Evolutionary conservation across 2,797 vertebrate genomes (phyloP), one percentile per base, ranked within the genome.

Genomic region (Bovichtus variegatus): DNA sequence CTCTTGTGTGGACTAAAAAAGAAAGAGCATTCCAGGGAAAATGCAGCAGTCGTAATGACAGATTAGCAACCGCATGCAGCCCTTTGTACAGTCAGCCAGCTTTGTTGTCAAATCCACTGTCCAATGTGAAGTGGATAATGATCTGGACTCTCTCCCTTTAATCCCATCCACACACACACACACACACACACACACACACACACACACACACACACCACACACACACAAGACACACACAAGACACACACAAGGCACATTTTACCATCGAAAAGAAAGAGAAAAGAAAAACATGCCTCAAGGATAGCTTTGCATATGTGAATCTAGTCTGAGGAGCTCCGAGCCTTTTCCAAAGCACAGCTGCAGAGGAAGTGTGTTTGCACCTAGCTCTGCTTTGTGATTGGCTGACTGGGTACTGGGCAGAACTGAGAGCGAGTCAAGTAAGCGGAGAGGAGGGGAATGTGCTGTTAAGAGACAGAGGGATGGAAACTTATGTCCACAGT

Each of bases 321-420:
- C 47, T 61, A 69, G 76, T 76, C 83, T 80, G 25, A 61, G 31
- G 71, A 78, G 78, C 84, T 78, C 53, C 25, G 69, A 57, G 70
- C 76, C 27, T 68, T 71, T 75, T 69, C 71, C 58, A 69, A 62
- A 74, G 72, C 80, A 76, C 78, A 72, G 82, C 89, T 85, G 82
- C 87, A 88, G 84, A 66, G 77, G 86, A 84, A 83, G 81, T 60
- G 79, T 78, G 82, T 88, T 82, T 88, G 81, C 83, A 78, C 61
- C 76, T 76, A 63, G 59, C 72, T 71, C 89, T 87, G 87, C 87
- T 84, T 88, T 81, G 81, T 82, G 92, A 95, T 95, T 96, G 95
- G 95, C 90, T 88, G 90, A 31, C 86, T 86, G 91, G 95, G 93
- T 95, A 92, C 94, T 60, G 92, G 94, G 95, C 94, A 95, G 94